These are phyloP conservation scores for Takifugu flavidus DNA, from an alignment of 2,113 vertebrate species.

Conservation along the genomic window DNA sequence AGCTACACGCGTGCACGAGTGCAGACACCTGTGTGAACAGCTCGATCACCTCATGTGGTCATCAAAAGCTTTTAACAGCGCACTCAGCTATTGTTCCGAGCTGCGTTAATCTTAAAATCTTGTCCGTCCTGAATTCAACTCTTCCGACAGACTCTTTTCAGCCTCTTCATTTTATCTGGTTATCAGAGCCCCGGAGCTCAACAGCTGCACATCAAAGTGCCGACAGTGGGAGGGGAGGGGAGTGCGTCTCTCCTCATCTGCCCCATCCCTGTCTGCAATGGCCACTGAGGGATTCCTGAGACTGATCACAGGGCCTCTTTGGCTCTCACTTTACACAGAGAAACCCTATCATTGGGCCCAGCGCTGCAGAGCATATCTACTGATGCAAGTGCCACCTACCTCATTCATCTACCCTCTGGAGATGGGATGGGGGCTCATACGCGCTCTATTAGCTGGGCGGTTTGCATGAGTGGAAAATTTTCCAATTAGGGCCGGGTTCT, in stretches of 20 bases:
- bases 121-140: constrained; percentile 45
- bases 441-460: not conserved
- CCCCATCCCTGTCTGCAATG: constrained; percentile 55
- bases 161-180: constrained; percentile 64
- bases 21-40: not conserved
- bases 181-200: constrained; percentile 67
- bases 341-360: constrained; percentile 52
- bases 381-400: no score
- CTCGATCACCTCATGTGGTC: not conserved
- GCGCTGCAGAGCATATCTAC: constrained; percentile 14
- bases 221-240: constrained; percentile 59
- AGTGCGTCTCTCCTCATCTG: constrained; percentile 51
- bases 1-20: no score
- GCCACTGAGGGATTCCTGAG: constrained; percentile 57
- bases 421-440: constrained; percentile 31
- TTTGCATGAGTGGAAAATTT: no score
- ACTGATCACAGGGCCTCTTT: constrained; percentile 39
- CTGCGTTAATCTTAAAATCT: constrained; percentile 43
- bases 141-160: constrained; percentile 56
- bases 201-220: constrained; percentile 68
- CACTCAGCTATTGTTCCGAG: constrained; percentile 15
- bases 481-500: no score
- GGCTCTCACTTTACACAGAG: constrained; percentile 72
- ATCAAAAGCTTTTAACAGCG: constrained; percentile 12
- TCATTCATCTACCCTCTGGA: constrained; percentile 49